Evolutionary conservation across 2,888 invertebrate species (phyloP), one percentile per base, ranked within the genome.

Genomic region (Eristalinus aeneus): DNA sequence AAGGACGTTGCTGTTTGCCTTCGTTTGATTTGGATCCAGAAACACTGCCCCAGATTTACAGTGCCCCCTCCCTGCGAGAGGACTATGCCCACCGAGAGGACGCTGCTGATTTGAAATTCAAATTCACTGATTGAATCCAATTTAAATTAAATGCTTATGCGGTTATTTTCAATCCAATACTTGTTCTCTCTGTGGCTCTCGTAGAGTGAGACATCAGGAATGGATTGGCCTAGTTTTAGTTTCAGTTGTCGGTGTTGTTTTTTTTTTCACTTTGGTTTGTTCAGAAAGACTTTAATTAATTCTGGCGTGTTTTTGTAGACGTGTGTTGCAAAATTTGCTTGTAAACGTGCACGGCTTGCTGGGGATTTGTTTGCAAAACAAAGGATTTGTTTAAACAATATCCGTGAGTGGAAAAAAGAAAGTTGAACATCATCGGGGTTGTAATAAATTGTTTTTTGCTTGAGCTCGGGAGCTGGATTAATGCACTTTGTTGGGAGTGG

Each of bases 61-160:
- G 46, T 27, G 16, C 12, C 20, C 16, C 53, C 20, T 53, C 16
- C 10, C 16, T 6, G 16, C 8, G n/a, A n/a, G 39, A 12, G n/a
- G 46, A 16, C 46, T 63, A 12, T 53, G 53, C 31, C 1, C 10
- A n/a, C 9, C 46, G 31, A 12, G 56, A 12, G 34, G 68, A 22
- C 54, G 27, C 68, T 69, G 69, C 58, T 76, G n/a, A 46, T 46
- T 76, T 76, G 68, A 63, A 69, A 69, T 63, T 63, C 63, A 76
- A 76, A 69, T 76, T 69, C 71, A 68, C 75, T 75, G 20, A 81
- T 71, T 71, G 39, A 72, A 76, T 76, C 39, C 71, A 76, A 82
- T 82, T 80, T 72, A 82, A 72, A 71, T 76, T 76, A 67, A 76
- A 82, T 61, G 65, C 31, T 54, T 65, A 58, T 67, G 39, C 34